phyloP scores from a whole-genome alignment of 2,888 invertebrate genomes.

The Thumatha senex region DNA sequence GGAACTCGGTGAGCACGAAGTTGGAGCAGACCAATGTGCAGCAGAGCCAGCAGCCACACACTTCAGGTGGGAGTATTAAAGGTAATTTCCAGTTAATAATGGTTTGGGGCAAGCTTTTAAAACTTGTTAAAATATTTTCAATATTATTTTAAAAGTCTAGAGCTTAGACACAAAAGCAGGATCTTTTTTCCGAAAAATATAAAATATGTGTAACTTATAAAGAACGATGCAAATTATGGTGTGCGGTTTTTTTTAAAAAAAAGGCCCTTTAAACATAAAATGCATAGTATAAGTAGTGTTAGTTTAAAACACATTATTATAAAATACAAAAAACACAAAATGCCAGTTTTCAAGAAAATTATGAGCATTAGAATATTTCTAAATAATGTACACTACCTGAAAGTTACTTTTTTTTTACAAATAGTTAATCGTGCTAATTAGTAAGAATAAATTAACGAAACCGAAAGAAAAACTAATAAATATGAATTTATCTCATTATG shows the following conservation, averaged over 20 bases:
- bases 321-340: background rate
- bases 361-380: background rate
- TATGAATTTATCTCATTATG: no score
- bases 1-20: constrained; percentile 90
- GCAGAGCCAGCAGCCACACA: constrained; percentile 88
- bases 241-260: no score
- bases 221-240: no score
- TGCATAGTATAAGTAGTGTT: no score
- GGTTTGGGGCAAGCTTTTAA: constrained; percentile 40
- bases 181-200: background rate
- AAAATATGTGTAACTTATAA: background rate
- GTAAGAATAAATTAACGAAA: no score
- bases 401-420: no score
- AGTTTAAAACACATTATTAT: no score
- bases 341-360: background rate
- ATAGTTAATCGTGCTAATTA: no score
- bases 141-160: background rate
- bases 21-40: constrained; percentile 87
- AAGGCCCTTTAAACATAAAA: no score
- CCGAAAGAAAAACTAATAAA: no score
- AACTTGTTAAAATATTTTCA: background rate
- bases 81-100: constrained; percentile 83
- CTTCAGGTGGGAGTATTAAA: constrained; percentile 92
- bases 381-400: no score
- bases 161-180: background rate